Evolutionary conservation across 2,888 invertebrate genomes (phyloP), one percentile per base, ranked within the genome.

Genomic region (Theodoxus fluviatilis): DNA sequence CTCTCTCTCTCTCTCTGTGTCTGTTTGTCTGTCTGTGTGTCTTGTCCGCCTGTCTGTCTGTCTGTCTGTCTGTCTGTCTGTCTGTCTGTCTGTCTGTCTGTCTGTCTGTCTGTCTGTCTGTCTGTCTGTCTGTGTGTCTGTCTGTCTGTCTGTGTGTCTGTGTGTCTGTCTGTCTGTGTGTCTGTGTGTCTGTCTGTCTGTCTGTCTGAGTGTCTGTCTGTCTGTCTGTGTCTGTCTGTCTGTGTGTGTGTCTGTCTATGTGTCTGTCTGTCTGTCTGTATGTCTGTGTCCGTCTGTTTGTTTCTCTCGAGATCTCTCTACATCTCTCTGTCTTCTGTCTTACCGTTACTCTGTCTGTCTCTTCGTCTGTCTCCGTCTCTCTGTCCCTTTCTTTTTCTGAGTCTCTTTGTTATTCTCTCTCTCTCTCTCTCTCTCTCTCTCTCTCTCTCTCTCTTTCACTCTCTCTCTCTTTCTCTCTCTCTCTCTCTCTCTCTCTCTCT

Each of bases 41-140:
- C 25, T n/a, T 52, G 52, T 52, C n/a, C 25, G 52, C 25, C n/a
- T 52, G 52, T 52, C n/a, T 52, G 52, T 52, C n/a, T 52, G 52
- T 52, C n/a, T 52, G 52, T 52, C n/a, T 52, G 52, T 52, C n/a
- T 52, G 52, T 52, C n/a, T 52, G 52, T 52, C n/a, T 52, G 52
- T 52, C n/a, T 18, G 52, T 4, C 9, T n/a, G n/a, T n/a, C n/a
- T n/a, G n/a, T n/a, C n/a, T n/a, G n/a, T n/a, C 4, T 52, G 52
- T 4, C 18, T 25, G 6, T n/a, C 4, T 22, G 18, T 52, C 52
- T 52, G 22, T 52, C 7, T 52, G 22, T 52, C 52, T 52, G 4
- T 18, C 52, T 18, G 7, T 52, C 52, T 52, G 22, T 52, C 52
- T 52, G 22, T 18, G 22, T 52, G 22, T 52, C 52, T 52, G 22